Evolutionary conservation across 2,888 invertebrate species (phyloP).

Genomic region (Cremastinae sp.): DNA sequence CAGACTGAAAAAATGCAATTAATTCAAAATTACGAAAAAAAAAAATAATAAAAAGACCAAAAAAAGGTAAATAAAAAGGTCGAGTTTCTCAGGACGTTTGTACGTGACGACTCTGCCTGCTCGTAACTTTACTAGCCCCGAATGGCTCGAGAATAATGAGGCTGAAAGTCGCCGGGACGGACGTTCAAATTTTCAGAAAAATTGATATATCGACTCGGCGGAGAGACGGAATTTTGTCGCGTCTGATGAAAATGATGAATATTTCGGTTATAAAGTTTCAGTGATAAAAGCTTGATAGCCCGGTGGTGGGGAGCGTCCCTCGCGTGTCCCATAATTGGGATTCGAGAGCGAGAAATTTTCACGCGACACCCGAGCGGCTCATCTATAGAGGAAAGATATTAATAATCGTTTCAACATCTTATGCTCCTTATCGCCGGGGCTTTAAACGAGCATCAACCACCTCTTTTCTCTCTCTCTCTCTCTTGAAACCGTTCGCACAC

Average conservation of each 20-base stretch:
- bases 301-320: conserved; percentile 33
- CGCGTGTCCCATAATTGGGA: conserved; percentile 59
- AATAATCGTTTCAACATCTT: conserved; percentile 61
- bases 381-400: conserved; percentile 54
- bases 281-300: too few species aligned
- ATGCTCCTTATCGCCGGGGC: conserved; percentile 58
- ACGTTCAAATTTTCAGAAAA: background rate
- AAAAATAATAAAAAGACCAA: background rate
- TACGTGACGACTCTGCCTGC: conserved; percentile 53
- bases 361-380: conserved; percentile 55
- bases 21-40: background rate
- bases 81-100: conserved; percentile 40
- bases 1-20: background rate
- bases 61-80: background rate
- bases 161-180: conserved; percentile 32
- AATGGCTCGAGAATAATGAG: conserved; percentile 48
- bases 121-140: conserved; percentile 56
- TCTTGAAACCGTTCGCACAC: conserved; percentile 3
- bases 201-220: background rate
- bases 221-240: conserved; percentile 5
- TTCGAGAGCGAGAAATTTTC: conserved; percentile 47
- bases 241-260: conserved; percentile 3
- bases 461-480: conserved; percentile 39
- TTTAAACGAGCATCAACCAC: conserved; percentile 44
- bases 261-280: background rate